These are phyloP conservation scores for Anoplopoma fimbria DNA, from an alignment of 2,113 vertebrate species.

Conservation along the genomic window DNA sequence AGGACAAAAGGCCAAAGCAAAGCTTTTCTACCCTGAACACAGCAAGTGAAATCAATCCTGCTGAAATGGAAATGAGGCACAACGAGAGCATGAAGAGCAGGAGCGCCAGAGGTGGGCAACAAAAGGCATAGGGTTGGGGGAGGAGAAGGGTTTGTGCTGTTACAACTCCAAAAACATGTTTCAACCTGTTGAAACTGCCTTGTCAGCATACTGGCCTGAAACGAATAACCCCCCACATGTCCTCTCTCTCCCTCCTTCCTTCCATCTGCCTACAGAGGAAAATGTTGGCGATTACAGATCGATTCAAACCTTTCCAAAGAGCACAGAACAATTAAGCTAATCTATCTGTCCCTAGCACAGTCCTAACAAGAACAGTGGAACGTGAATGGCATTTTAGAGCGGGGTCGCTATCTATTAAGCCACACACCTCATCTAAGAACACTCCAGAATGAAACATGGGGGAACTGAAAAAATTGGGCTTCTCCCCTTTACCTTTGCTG, in stretches of 20 bases:
- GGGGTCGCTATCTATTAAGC: slow-evolving; percentile 51
- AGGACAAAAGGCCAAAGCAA: slow-evolving; percentile 55
- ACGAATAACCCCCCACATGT: slow-evolving; percentile 18
- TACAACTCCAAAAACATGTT: slow-evolving; percentile 62
- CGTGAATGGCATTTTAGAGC: slow-evolving; percentile 59
- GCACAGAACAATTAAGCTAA: slow-evolving; percentile 53
- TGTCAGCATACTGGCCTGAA: slow-evolving; percentile 64
- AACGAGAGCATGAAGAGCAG: slow-evolving; percentile 44
- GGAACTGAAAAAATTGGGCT: slow-evolving; percentile 53
- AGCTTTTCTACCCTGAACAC: slow-evolving; percentile 46
- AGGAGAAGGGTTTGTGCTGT: slow-evolving; percentile 14
- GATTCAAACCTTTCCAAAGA: slow-evolving; percentile 50
- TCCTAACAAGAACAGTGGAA: slow-evolving; percentile 56
- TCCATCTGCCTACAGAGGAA: slow-evolving; percentile 25
- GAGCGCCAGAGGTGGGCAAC: slow-evolving; percentile 42
- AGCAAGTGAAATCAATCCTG: slow-evolving; percentile 72
- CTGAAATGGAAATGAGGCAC: slow-evolving; percentile 75
- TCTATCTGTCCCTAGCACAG: slow-evolving; percentile 43
- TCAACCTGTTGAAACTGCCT: slow-evolving; percentile 71
- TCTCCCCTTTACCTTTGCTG: slow-evolving; percentile 48
- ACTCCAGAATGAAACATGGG: slow-evolving; percentile 49
- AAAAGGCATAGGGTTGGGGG: slow-evolving; percentile 26
- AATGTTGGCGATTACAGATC: slow-evolving; percentile 51
- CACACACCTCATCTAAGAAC: slow-evolving; percentile 29
- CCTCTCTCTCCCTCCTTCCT: slow-evolving; percentile 9